Evolutionary conservation across 2,888 invertebrate species (phyloP), one percentile per base, ranked within the genome.

Genomic region (Bellardia pandia): DNA sequence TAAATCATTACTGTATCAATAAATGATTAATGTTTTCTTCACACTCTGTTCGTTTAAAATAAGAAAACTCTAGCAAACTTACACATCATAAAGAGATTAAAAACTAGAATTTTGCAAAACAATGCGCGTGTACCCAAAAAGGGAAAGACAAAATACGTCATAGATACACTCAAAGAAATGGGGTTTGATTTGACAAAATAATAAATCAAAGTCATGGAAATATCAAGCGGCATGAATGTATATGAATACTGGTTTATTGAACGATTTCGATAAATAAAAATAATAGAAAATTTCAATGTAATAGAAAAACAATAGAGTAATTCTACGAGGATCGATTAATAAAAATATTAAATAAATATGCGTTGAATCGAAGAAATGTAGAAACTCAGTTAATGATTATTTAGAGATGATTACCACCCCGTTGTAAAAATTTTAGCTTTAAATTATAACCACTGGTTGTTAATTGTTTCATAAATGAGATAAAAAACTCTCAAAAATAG

Each of bases 11-110:
- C 64, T 66, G 42, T 45, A 66, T 56, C 40, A 56, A 72, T 68
- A 71, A 74, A 69, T 86, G 86, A 82, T 78, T 82, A 86, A 86
- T 86, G 82, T 82, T 78, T 72, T 82, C 45, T 82, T 86, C 60
- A 62, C 68, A 86, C 66, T 56, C 51, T 60, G 14, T 51, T 37
- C 33, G 69, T 7, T 3, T 14, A 16, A 56, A 56, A 23, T 23
- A 58, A 58, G 7, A 68, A 72, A 56, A 74, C 4, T 48, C 8
- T 64, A 30, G 2, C 0, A 13, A 69, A 48, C 58, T 60, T 51
- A 45, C 14, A 62, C 30, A 23, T 48, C 13, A 40, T 71, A 40
- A 48, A 64, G 42, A 66, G n/a, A 51, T 33, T 56, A 11, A 72
- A 51, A 72, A 45, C 45, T 69, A 40, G 13, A 78, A 23, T 72